Evolutionary conservation across 2,113 vertebrate species (phyloP), one percentile per base, ranked within the genome.

Genomic region (Laterallus jamaicensis): DNA sequence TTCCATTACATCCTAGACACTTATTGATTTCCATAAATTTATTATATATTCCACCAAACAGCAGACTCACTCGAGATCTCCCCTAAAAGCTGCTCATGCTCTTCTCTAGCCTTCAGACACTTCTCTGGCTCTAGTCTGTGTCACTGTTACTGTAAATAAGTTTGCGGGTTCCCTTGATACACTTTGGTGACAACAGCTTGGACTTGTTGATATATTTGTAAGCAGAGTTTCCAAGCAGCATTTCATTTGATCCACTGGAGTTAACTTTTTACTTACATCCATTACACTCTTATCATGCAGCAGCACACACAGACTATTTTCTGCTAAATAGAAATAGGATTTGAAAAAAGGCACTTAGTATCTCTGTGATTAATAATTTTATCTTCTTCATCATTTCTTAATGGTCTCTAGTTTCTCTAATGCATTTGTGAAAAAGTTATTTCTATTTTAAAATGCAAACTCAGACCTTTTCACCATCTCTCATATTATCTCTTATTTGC

Each of bases 1-100:
- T 95, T 91, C 87, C 88, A 95, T 95, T 96, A 90, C 60, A 64
- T 91, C 80, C 52, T 60, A 93, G 93, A 86, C 82, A 52, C 75
- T 74, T 95, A 96, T 86, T 91, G 91, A 95, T 92, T 96, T 94
- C 56, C 64, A 90, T 94, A 92, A 92, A 95, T 92, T 88, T 93
- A 94, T 91, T 90, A 85, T 24, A 74, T 79, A 94, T 86, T 83
- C 82, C 71, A 82, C 50, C 26, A 68, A 90, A 88, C 3, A 81
- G 59, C 93, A 92, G 71, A 82, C 67, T 71, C 71, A 88, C 79
- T 96, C 11, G 0, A 95, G 26, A 67, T 88, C 82, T 83, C 60
- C 55, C 59, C 49, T 95, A 91, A 95, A 90, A 96, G 59, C 90
- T 68, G 25, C 17, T 82, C 56, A 52, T 52, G 26, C 28, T 83